A percentile compares a stretch with the other conserved stretches of the same genome.
phyloP scores from a whole-genome alignment of 2,113 vertebrate genomes.

The Scortum barcoo region DNA sequence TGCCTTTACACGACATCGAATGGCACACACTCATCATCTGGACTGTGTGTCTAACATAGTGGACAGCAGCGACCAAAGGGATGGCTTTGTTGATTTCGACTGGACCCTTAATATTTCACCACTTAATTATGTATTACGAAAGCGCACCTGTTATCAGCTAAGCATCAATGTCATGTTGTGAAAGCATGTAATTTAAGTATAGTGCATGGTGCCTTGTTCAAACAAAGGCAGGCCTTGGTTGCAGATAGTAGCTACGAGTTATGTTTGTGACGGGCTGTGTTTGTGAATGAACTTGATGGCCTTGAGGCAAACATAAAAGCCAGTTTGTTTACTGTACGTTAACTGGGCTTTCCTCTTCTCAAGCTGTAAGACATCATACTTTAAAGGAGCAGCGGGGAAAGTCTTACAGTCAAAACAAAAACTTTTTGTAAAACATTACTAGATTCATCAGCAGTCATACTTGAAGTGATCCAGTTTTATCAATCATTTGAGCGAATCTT shows the following conservation, averaged over 20 bases:
- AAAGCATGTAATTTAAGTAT: background rate
- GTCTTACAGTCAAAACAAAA: too few relatives aligned
- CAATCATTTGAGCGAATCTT: background rate
- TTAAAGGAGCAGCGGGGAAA: too few relatives aligned
- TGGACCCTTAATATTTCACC: background rate
- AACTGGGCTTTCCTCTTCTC: too few relatives aligned
- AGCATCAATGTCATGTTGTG: background rate
- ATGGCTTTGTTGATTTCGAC: too few relatives aligned
- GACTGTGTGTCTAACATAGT: too few relatives aligned
- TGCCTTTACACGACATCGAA: background rate
- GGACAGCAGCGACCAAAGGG: background rate
- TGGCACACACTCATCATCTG: too few relatives aligned
- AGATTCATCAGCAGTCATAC: background rate
- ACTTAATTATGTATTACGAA: background rate
- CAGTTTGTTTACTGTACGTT: too few relatives aligned
- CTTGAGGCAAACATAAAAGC: too few relatives aligned
- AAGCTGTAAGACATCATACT: too few relatives aligned
- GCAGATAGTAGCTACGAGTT: background rate
- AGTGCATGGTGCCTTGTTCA: background rate
- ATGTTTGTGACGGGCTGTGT: too few relatives aligned
- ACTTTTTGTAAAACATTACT: background rate
- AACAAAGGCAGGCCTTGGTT: background rate
- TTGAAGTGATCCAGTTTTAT: background rate
- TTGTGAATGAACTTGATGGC: too few relatives aligned
- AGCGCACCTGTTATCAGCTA: background rate